These are phyloP conservation scores for Desmodus rotundus DNA, from an alignment of 2,113 vertebrate species.

Conservation along the genomic window DNA sequence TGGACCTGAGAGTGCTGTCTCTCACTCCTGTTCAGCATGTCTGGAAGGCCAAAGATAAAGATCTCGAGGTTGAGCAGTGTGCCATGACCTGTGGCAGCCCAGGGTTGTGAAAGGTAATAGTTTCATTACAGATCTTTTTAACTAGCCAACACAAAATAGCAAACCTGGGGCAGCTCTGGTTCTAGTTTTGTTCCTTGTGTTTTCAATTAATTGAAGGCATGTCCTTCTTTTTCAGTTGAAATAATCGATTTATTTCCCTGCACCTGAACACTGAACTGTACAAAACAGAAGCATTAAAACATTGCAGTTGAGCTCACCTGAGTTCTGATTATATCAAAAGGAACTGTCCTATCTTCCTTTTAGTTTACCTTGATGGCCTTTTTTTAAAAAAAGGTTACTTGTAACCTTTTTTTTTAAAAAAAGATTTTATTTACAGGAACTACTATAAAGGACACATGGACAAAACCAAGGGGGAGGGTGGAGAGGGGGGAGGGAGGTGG, in stretches of 20 bases:
- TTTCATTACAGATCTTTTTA: neutral
- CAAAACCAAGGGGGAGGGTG: too few relatives aligned
- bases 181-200: neutral
- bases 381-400: too few relatives aligned
- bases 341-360: neutral
- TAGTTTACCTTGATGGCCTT: neutral
- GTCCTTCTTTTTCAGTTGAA: neutral
- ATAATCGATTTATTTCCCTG: neutral
- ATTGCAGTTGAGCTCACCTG: neutral
- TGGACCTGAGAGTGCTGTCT: too few relatives aligned
- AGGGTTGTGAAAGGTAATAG: neutral
- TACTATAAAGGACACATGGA: too few relatives aligned
- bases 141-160: neutral
- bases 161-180: neutral
- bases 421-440: too few relatives aligned
- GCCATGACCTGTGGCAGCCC: neutral
- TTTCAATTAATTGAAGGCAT: neutral
- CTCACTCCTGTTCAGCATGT: neutral
- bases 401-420: too few relatives aligned
- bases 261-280: neutral
- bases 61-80: neutral
- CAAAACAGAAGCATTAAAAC: neutral
- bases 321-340: neutral
- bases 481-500: too few relatives aligned
- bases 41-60: neutral